phyloP scores from a whole-genome alignment of 2,888 invertebrate species.

The Uloborus plumipes region DNA sequence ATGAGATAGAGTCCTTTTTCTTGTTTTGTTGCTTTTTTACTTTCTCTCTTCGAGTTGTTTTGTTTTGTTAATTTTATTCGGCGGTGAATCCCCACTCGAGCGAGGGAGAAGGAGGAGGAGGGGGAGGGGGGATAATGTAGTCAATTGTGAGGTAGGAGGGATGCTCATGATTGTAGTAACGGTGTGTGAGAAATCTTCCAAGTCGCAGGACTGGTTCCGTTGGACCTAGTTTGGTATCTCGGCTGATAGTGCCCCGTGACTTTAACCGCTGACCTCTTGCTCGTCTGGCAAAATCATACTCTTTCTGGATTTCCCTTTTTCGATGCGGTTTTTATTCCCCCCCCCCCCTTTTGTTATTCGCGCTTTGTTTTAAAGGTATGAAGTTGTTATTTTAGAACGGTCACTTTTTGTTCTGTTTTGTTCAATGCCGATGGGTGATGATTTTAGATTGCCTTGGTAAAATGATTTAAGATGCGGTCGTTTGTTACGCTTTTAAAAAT shows the following conservation, averaged over 20 bases:
- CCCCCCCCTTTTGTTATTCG: too few species aligned
- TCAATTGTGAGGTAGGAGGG: slow-evolving; percentile 16
- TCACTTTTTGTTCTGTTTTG: too few species aligned
- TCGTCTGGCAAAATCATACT: slow-evolving; percentile 11
- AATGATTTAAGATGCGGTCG: too few species aligned
- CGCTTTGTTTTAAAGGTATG: too few species aligned
- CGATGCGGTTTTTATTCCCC: slow-evolving; percentile 5
- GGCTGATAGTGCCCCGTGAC: slow-evolving; percentile 45
- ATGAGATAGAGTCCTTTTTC: neutral
- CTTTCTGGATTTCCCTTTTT: slow-evolving; percentile 34
- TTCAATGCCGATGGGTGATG: too few species aligned
- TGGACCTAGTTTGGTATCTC: slow-evolving; percentile 50
- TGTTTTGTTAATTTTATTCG: slow-evolving; percentile 30
- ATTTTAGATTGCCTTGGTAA: too few species aligned
- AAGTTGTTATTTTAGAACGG: too few species aligned
- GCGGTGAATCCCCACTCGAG: slow-evolving; percentile 22
- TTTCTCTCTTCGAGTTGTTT: neutral
- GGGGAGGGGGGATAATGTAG: neutral
- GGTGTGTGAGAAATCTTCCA: slow-evolving; percentile 48
- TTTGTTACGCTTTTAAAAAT: too few species aligned
- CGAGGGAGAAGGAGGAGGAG: neutral
- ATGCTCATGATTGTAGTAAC: slow-evolving; percentile 36
- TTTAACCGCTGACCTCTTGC: slow-evolving; percentile 39
- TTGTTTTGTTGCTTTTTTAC: neutral
- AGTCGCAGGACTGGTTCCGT: slow-evolving; percentile 43